Base-by-base conservation (phyloP, 2,797 vertebrate genomes). In the Octomys mimax region DNA sequence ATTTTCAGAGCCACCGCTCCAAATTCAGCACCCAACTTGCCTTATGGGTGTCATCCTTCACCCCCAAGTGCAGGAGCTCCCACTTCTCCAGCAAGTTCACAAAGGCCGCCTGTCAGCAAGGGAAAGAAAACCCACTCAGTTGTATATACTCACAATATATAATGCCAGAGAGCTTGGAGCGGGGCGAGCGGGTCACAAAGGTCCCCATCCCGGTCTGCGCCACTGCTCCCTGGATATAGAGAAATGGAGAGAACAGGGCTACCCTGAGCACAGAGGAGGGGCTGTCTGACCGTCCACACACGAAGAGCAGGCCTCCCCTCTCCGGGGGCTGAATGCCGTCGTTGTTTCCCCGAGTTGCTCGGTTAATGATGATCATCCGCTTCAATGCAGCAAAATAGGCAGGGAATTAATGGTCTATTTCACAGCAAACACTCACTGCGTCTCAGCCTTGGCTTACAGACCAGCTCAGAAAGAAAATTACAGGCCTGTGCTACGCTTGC, bases 121-220 rank as follows among this genome's bases (percentile, higher is more conserved):
- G 81, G 0, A 0, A 14, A 16, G 6, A 28, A 94, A 22, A 0
- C 3, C 22, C 52, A 18, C 57, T n/a, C 10, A 21, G 7, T 0
- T 46, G 31, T 10, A 19, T 1, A 16, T 57, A 42, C 75, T 78
- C 28, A 61, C 52, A 64, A 13, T 49, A 54, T 49, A 54, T 11
- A 2, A 49, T 4, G 28, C 12, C 33, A 39, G 62, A 84, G 77
- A 36, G 82, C 33, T 49, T 28, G 19, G 61, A 26, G 21, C 1
- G 21, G 4, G n/a, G 59, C 78, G 61, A 26, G 21, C 1, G 21
- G 4, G n/a, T 52, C 78, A 31, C 36, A 42, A 28, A 75, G 1
- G 6, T 31, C 8, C 39, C 18, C 16, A 1, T 0, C 0, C 1
- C 0, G 8, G 6, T 18, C 10, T 3, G 42, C 13, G 0, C 39